These are phyloP conservation scores for Meda fulgida DNA, from an alignment of 2,797 vertebrate species.

Conservation along the genomic window DNA sequence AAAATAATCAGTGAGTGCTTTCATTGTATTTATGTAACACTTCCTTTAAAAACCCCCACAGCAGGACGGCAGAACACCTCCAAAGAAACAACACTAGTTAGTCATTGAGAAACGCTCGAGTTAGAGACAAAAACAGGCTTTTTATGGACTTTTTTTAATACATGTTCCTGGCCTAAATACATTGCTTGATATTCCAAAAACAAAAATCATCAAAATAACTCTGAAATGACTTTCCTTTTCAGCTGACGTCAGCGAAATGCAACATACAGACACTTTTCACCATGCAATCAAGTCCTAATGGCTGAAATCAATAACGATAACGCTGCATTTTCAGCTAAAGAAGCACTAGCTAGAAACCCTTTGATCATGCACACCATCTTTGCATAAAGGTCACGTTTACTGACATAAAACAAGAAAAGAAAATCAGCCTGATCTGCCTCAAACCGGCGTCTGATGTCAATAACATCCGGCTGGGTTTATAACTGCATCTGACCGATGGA, in stretches of 20 bases:
- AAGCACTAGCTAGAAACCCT: not conserved
- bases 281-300: not conserved
- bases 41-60: conserved; percentile 64
- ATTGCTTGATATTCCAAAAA: not conserved
- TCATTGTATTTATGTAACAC: conserved; percentile 65
- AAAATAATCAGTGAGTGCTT: conserved; percentile 57
- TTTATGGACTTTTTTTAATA: not conserved
- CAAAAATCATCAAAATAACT: not conserved
- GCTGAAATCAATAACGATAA: not conserved
- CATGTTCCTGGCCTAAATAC: no score
- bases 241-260: no score
- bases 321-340: not conserved
- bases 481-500: conserved; percentile 23
- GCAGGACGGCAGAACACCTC: conserved; percentile 43
- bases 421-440: conserved; percentile 17
- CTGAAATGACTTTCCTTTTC: not conserved
- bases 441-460: conserved; percentile 28
- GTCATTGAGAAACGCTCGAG: conserved; percentile 30
- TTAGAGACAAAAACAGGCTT: conserved; percentile 3
- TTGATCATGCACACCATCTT: not conserved
- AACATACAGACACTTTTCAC: not conserved
- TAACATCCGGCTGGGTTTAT: conserved; percentile 21
- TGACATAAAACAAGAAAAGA: conserved; percentile 1
- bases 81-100: conserved; percentile 42
- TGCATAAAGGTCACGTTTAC: conserved; percentile 1